Evolutionary conservation across 1,140 invertebrate species (phyloP).

Genomic region (Calliphora vicina): DNA sequence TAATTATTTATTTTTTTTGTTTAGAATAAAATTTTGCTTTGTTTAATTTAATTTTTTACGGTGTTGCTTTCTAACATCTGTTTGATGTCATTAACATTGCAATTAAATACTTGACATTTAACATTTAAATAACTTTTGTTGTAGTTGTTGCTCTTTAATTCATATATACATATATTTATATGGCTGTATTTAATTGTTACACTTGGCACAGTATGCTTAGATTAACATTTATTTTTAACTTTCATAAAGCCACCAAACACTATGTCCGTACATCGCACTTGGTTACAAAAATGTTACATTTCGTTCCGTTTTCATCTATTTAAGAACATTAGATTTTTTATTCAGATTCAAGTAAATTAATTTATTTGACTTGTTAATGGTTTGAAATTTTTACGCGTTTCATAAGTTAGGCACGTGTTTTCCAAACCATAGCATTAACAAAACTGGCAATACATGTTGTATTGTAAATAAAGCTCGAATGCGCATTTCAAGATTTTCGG

Average conservation of each 20-base stretch:
- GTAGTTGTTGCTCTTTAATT: neutral
- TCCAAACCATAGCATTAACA: slow-evolving; percentile 3
- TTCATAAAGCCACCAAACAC: neutral
- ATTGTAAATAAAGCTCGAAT: slow-evolving; percentile 1
- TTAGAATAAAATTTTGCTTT: neutral
- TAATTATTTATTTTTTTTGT: neutral
- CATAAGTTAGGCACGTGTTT: slow-evolving; percentile 9
- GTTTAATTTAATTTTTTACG: neutral
- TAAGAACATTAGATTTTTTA: neutral
- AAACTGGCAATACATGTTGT: neutral
- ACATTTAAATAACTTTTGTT: neutral
- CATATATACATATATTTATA: neutral
- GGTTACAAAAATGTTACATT: no score
- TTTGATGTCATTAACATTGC: slow-evolving; percentile 9
- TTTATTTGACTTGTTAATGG: neutral
- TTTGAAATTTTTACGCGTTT: neutral
- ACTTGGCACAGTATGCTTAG: neutral
- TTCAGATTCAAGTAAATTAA: neutral
- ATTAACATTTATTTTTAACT: no score
- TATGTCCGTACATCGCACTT: neutral
- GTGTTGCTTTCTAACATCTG: neutral
- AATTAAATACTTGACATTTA: slow-evolving; percentile 15
- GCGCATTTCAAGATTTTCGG: slow-evolving; percentile 18
- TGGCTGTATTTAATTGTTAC: neutral
- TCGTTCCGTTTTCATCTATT: neutral